Evolutionary conservation across 2,797 vertebrate genomes (phyloP).

Genomic region (Hafferia zeledoni): DNA sequence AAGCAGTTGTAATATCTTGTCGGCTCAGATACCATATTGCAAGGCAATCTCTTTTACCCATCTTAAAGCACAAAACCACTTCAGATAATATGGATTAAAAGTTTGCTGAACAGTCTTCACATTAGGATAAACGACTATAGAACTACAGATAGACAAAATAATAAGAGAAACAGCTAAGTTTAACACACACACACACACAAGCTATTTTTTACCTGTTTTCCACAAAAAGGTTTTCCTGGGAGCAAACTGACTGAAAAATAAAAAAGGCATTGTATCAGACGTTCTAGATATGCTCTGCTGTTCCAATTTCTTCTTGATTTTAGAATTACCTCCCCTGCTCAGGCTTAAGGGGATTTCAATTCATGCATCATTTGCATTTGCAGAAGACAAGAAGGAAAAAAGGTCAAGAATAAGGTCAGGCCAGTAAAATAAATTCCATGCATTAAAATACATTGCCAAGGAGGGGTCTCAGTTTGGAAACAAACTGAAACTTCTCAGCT

Average conservation of each 20-base stretch:
- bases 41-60: background rate
- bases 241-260: conserved; percentile 86
- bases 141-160: conserved; percentile 17
- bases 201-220: conserved; percentile 87
- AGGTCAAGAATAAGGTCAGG: conserved; percentile 63
- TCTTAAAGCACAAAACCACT: background rate
- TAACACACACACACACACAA: conserved; percentile 7
- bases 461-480: conserved; percentile 13
- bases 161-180: conserved; percentile 17
- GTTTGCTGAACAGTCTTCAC: background rate
- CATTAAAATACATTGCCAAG: conserved; percentile 21
- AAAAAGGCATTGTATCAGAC: conserved; percentile 76
- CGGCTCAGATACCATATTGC: background rate
- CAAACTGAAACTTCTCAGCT: conserved; percentile 8
- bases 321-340: conserved; percentile 65
- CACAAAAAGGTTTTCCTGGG: conserved; percentile 88
- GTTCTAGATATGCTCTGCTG: conserved; percentile 61
- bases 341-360: conserved; percentile 60
- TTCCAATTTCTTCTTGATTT: conserved; percentile 66
- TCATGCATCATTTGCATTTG: conserved; percentile 62
- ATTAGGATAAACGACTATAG: background rate
- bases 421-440: conserved; percentile 54
- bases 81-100: background rate
- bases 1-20: background rate
- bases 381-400: conserved; percentile 45